phyloP scores from a whole-genome alignment of 2,113 vertebrate species.

The Natator depressus region DNA sequence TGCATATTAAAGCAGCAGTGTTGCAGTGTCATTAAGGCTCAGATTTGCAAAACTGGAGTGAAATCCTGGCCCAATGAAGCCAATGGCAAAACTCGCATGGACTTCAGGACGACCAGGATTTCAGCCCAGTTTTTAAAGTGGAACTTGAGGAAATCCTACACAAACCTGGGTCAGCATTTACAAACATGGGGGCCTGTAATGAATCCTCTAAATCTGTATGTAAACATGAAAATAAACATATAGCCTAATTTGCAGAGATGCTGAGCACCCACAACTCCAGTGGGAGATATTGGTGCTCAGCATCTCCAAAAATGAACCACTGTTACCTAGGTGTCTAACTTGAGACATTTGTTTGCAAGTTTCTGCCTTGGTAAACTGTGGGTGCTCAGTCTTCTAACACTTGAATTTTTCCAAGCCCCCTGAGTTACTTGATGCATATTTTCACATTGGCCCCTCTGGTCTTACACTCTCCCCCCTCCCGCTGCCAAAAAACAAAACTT shows the following conservation, averaged over 20 bases:
- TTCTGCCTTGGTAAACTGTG: slow-evolving; percentile 9
- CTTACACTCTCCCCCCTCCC: neutral
- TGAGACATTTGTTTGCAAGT: neutral
- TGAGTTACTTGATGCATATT: neutral
- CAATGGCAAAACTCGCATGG: neutral
- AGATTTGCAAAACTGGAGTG: neutral
- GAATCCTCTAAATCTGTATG: slow-evolving; percentile 1
- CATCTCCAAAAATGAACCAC: neutral
- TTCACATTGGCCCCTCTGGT: neutral
- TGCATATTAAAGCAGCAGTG: slow-evolving; percentile 11
- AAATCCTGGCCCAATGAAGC: neutral
- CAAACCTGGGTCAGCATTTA: neutral
- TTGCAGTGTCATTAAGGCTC: neutral
- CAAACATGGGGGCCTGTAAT: neutral
- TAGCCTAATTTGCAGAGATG: slow-evolving; percentile 9
- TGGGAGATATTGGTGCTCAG: neutral
- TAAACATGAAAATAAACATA: neutral
- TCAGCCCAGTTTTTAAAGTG: neutral
- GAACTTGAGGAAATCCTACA: neutral
- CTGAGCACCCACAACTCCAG: neutral
- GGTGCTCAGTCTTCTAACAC: neutral
- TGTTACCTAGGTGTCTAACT: neutral
- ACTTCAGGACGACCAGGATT: neutral
- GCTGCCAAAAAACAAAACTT: neutral
- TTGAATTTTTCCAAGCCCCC: slow-evolving; percentile 5